phyloP scores from a whole-genome alignment of 2,113 vertebrate species.

The Chaetodon auriga region DNA sequence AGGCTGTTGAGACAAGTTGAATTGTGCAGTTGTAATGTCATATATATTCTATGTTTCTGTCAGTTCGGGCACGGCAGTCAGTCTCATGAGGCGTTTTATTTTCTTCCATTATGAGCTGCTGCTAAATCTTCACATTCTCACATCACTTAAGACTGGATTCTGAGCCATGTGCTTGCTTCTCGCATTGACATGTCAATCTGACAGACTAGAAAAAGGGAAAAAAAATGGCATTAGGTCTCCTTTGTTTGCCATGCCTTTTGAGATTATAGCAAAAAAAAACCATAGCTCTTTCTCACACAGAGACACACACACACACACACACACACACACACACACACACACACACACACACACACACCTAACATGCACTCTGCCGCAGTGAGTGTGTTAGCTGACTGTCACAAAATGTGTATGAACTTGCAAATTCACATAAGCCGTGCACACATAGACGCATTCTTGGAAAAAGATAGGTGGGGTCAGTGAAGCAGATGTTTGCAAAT shows the following conservation, averaged over 20 bases:
- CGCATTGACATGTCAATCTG: background rate
- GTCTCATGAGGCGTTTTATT: conserved; percentile 41
- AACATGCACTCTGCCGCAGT: background rate
- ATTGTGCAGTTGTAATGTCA: conserved; percentile 45
- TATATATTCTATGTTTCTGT: conserved; percentile 46
- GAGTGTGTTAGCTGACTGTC: background rate
- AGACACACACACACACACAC: background rate
- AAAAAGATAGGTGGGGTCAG: conserved; percentile 55
- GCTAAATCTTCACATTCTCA: conserved; percentile 30
- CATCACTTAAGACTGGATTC: conserved; percentile 27
- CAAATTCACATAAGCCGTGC: background rate
- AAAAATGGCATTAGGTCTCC: conserved; percentile 19
- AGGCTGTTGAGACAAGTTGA: conserved; percentile 21
- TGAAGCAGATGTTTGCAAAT: conserved; percentile 64
- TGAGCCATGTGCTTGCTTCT: conserved; percentile 17
- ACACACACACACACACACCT: background rate
- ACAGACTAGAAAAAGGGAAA: background rate
- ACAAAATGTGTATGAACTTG: conserved; percentile 36
- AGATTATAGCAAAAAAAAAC: conserved; percentile 22
- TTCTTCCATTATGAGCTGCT: conserved; percentile 29
- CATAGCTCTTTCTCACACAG: background rate
- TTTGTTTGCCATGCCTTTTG: conserved; percentile 35
- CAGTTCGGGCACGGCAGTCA: conserved; percentile 19
- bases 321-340: background rate
- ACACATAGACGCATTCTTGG: background rate